phyloP scores from a whole-genome alignment of 2,797 vertebrate genomes.

The Sciaenops ocellatus region DNA sequence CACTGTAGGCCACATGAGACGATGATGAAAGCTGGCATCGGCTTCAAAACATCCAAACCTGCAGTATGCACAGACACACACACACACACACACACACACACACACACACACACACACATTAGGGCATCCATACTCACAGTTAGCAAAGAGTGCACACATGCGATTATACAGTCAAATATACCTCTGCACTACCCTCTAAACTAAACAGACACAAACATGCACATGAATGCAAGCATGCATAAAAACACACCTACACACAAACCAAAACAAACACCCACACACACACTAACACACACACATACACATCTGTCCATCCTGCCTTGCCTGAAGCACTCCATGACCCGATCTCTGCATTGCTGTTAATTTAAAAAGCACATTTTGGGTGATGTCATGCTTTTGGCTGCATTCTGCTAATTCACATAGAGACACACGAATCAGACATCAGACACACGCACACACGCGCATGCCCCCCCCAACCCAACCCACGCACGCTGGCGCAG shows the following conservation, averaged over 20 bases:
- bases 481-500: not conserved
- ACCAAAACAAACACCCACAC: not conserved
- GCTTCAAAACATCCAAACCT: slow-evolving; percentile 48
- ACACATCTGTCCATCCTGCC: slow-evolving; percentile 31
- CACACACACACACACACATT: not conserved
- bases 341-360: slow-evolving; percentile 38
- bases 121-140: slow-evolving; percentile 1
- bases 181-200: not conserved
- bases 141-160: not conserved
- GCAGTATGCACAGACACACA: not conserved
- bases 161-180: slow-evolving; percentile 1
- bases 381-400: slow-evolving; percentile 64
- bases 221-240: not conserved
- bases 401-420: slow-evolving; percentile 32
- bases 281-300: not conserved
- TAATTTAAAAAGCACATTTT: slow-evolving; percentile 60
- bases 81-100: not conserved
- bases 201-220: not conserved
- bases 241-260: not conserved
- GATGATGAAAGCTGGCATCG: slow-evolving; percentile 57
- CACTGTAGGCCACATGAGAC: slow-evolving; percentile 50
- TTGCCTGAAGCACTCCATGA: slow-evolving; percentile 52
- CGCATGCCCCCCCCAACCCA: slow-evolving; percentile 7
- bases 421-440: slow-evolving; percentile 38
- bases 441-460: slow-evolving; percentile 16